Evolutionary conservation across 1,140 invertebrate genomes (phyloP).

Genomic region (Magallana angulata): DNA sequence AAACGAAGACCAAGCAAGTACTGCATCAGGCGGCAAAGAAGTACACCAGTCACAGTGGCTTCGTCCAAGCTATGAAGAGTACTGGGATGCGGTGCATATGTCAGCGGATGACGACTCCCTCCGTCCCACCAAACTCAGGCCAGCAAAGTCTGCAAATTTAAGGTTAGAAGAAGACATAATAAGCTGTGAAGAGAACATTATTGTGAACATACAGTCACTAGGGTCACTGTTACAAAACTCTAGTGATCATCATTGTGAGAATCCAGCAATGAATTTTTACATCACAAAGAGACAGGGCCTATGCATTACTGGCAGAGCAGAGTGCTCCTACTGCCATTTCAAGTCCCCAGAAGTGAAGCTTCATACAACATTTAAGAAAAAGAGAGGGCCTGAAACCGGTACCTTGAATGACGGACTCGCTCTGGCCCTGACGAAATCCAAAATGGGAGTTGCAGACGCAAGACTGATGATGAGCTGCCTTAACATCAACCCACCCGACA

Average conservation of each 20-base stretch:
- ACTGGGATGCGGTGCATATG: neutral
- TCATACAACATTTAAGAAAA: neutral
- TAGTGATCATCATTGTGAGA: neutral
- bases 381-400: slow-evolving; percentile 2
- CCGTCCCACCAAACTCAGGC: neutral
- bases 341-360: neutral
- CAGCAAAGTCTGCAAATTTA: neutral
- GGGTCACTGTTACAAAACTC: neutral
- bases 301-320: neutral
- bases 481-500: neutral
- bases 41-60: neutral
- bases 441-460: neutral
- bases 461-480: neutral
- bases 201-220: neutral
- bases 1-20: neutral
- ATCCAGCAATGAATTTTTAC: neutral
- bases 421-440: neutral
- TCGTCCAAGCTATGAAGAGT: neutral
- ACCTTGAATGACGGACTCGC: neutral
- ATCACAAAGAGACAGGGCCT: neutral
- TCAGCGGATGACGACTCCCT: neutral
- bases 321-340: neutral
- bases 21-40: neutral
- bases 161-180: neutral
- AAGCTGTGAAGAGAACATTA: neutral